Base-by-base conservation (phyloP, 2,888 invertebrate genomes). In the Perdita meconis region DNA sequence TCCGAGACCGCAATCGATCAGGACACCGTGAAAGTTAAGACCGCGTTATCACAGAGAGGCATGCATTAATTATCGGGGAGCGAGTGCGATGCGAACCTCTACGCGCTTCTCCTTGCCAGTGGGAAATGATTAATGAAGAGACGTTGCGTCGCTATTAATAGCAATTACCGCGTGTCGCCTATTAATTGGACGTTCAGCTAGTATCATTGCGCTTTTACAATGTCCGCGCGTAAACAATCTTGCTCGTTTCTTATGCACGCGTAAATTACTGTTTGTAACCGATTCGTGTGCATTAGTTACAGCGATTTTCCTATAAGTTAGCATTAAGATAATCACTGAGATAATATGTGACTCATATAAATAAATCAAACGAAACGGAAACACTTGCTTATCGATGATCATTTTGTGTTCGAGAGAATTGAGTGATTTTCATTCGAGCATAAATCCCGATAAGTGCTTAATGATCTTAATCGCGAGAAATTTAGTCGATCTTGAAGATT, bases 261-360 rank as follows among this genome's bases (percentile, higher is more conserved):
- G 44, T 16, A 12, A 19, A 26, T 30, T 16, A 19, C 16, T 19
- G 16, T 26, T 42, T 16, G 12, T 2, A 12, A 3, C 3, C 12
- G 19, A 40, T 59, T 26, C n/a, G 10, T 42, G 42, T 4, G 16
- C 30, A 34, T 4, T 19, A 19, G 1, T 36, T n/a, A n/a, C 2
- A 13, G 36, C 24, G 19, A 13, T 22, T 44, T 13, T 26, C 24
- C 38, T 22, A 65, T n/a, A 10, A 19, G 3, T 4, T 4, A 2
- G 16, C 16, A 61, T 68, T 42, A 44, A 51, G 38, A 40, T 51
- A 66, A 66, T 66, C 30, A 4, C 2, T 2, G 3, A 30, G 30
- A 30, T 30, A 30, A 30, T 30, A 6, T 30, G 30, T 2, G 6
- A 30, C 30, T 66, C 3, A 16, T 13, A 10, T 10, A 34, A 57